Percentiles rank a stretch among this genome's conserved stretches.
These are phyloP conservation scores for Lithobates sylvaticus DNA, from an alignment of 2,797 vertebrate species.

Conservation along the genomic window DNA sequence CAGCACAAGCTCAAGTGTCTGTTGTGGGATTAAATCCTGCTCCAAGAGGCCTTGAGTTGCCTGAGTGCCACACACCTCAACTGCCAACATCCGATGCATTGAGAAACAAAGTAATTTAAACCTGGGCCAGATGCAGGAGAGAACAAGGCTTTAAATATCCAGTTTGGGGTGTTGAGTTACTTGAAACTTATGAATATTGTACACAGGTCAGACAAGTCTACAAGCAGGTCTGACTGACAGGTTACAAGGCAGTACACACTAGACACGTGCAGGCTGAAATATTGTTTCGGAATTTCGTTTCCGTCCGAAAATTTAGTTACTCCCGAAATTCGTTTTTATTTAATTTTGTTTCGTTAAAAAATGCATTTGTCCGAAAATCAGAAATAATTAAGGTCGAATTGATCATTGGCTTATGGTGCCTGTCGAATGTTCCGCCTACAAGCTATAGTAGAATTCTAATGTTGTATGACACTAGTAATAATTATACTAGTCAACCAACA, in stretches of 20 bases:
- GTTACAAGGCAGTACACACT: background rate
- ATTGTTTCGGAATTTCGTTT: too few species aligned
- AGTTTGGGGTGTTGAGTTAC: constrained; percentile 34
- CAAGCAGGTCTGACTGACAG: background rate
- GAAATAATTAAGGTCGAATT: too few species aligned
- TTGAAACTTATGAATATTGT: constrained; percentile 49
- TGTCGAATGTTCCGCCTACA: too few species aligned
- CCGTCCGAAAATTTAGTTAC: too few species aligned
- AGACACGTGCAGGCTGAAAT: too few species aligned
- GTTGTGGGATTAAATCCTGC: background rate
- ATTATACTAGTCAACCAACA: too few species aligned
- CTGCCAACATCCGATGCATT: background rate
- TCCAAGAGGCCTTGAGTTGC: background rate
- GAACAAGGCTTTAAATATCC: constrained; percentile 17
- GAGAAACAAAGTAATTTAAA: constrained; percentile 31
- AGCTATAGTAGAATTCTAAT: too few species aligned
- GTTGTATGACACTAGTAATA: too few species aligned
- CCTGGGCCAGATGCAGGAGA: background rate
- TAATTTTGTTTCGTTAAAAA: too few species aligned
- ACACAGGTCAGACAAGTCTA: constrained; percentile 14
- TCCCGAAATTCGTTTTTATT: too few species aligned
- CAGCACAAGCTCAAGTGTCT: constrained; percentile 9
- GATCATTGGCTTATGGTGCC: too few species aligned
- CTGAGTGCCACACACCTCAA: background rate
- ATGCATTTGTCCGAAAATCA: too few species aligned